phyloP scores from a whole-genome alignment of 2,888 invertebrate genomes.

The Omphaloscelis lunosa region DNA sequence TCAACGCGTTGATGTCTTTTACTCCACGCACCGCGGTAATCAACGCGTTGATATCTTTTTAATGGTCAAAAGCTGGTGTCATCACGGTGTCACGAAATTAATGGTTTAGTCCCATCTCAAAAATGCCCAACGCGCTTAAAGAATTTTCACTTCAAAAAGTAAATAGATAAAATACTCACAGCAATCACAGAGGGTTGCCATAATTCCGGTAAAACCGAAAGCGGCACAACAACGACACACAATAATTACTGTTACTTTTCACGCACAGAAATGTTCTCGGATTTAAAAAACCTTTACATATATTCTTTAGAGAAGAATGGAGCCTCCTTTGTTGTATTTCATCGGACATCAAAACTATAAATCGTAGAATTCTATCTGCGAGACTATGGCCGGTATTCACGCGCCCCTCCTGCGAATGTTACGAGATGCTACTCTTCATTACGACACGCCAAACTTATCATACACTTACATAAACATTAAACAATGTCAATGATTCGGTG shows the following conservation, averaged over 20 bases:
- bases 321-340: slow-evolving; percentile 26
- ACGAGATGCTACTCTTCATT: slow-evolving; percentile 75
- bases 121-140: too few relatives aligned
- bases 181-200: slow-evolving; percentile 48
- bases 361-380: slow-evolving; percentile 64
- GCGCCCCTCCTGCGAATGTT: slow-evolving; percentile 70
- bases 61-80: too few relatives aligned
- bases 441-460: slow-evolving; percentile 73
- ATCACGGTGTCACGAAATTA: too few relatives aligned
- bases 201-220: slow-evolving; percentile 11
- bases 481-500: slow-evolving; percentile 72
- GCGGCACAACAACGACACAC: neutral
- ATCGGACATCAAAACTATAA: slow-evolving; percentile 63
- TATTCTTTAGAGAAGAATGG: neutral
- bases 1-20: too few relatives aligned
- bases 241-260: slow-evolving; percentile 35
- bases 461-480: slow-evolving; percentile 81
- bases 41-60: too few relatives aligned
- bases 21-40: too few relatives aligned
- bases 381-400: slow-evolving; percentile 65
- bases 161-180: slow-evolving; percentile 39
- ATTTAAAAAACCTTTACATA: neutral
- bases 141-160: too few relatives aligned
- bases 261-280: neutral
- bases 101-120: too few relatives aligned